Base-by-base conservation (phyloP, 2,113 vertebrate species). In the Paratilapia polleni region DNA sequence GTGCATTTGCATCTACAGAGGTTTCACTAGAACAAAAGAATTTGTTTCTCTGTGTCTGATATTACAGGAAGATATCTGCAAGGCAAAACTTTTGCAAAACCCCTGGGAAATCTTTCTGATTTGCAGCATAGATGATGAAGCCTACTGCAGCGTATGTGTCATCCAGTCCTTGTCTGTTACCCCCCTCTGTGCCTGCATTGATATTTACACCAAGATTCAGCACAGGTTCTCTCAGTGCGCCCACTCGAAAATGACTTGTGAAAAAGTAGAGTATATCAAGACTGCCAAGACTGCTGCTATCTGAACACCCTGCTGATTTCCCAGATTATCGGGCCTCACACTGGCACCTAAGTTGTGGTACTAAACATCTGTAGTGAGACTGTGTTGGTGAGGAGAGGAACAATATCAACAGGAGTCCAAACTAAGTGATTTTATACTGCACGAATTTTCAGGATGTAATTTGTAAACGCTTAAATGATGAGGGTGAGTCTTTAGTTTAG, bases 321-420 rank as follows among this genome's bases (percentile, higher is more conserved):
- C n/a, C 90, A 87, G 88, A 88, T 92, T 90, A 90, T 91, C 90
- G 76, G 76, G 74, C 83, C 84, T 86, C 90, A 89, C 85, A 84
- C 77, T 81, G 83, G 58, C 81, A 77, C 75, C 84, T 90, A 87
- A 36, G 83, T 81, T 85, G 78, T 85, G 60, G 63, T 80, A 87
- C 92, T 83, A 88, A 89, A 92, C 85, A 86, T 61, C 61, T 88
- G 83, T 73, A 84, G 82, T 49, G 82, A 58, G 49, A 62, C 66
- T 73, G 68, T 36, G 36, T 54, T 73, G 68, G 68, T 73, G 84
- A 88, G 85, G 74, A 76, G 59, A 75, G 47, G 52, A 84, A 58
- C 75, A 85, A 81, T 84, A 90, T 78, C 78, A 83, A 83, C 80
- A 77, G 24, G 77, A 81, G 57, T 77, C 56, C 62, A 81, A 59